Base-by-base conservation (phyloP, 2,888 invertebrate species). In the Tachystola acroxantha region DNA sequence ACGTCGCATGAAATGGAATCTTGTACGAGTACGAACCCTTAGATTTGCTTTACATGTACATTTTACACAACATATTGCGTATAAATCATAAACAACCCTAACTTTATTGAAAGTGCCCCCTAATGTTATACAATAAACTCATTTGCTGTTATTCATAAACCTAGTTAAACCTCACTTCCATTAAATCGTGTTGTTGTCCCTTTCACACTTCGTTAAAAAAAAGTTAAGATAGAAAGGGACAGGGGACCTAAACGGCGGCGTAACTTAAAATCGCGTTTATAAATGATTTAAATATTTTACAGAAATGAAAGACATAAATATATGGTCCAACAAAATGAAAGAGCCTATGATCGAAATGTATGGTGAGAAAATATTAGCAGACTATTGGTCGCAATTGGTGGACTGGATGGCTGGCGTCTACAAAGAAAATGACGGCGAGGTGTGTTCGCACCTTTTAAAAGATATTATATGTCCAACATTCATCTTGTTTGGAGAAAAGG, bases 401-500 rank as follows among this genome's bases (percentile, higher is more conserved):
- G 90, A 93, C 50, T 85, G 88, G 0, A 76, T 90, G 46, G 53
- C 59, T 20, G 62, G 63, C 14, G 80, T 92, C 30, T 88, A 81
- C 46, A 31, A 36, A 7, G 11, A 36, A 7, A n/a, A 82, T 7
- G 67, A 88, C 6, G 93, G 93, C 0, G 88, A 94, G 58, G 87
- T 94, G 40, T 94, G 93, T 59, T 90, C 84, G 46, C 61, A 76
- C 1, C 72, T 80, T 13, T 57, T 94, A 78, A 90, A 22, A 95
- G 95, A 97, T 11, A 33, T 33, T 7, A 82, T 84, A 35, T 93
- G 93, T 45, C 93, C 94, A 0, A 94, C 94, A 0, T 88, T 95
- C 12, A 92, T 97, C 48, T 60, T 97, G 30, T 94, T 96, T 60
- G 97, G 97, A 0, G 89, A 90, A 46, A 93, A 94, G 62, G 97